Evolutionary conservation across 2,797 vertebrate genomes (phyloP), one percentile per base, ranked within the genome.

Genomic region (Ispidina picta): DNA sequence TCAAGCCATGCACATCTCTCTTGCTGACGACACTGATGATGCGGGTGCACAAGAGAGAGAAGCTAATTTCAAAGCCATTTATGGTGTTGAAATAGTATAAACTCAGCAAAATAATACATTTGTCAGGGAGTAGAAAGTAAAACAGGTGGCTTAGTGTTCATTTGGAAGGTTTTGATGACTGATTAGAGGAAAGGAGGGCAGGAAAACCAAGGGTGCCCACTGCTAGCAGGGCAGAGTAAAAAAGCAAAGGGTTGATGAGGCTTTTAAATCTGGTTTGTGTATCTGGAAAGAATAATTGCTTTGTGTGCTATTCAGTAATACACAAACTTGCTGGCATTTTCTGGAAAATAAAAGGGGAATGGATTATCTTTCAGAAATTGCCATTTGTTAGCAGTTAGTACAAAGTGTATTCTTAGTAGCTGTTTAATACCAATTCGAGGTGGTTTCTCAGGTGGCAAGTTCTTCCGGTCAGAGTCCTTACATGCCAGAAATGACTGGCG

Each of bases 51-150:
- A 63, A 92, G 95, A 78, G 86, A 68, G 75, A 94, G 93, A 83
- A 92, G 91, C 70, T 91, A 89, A 52, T 93, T 93, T 94, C 88
- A 87, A 86, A 96, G 90, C 92, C 93, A 72, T 96, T 97, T 97
- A 91, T 94, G 94, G 94, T 72, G 73, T 49, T 74, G 89, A 81
- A 72, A 64, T 77, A 93, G 89, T 92, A 55, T 83, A 86, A 92
- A 92, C 74, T 62, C 82, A 79, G 88, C 84, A 91, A 92, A 93
- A 83, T 56, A 90, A 73, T 89, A 25, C 8, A 33, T 84, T 92
- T 91, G 29, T 72, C 72, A 83, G 92, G 85, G 82, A 95, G 83
- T 64, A 79, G 82, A 86, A 86, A 90, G 89, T 62, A 54, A 88
- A 90, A 88, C 84, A 86, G 92, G 94, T 94, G 90, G 73, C 82